A percentile compares a stretch with the other conserved stretches of the same genome.
Conservation (phyloP, 2,797 vertebrate genomes). For the Phoeniculus purpureus region DNA sequence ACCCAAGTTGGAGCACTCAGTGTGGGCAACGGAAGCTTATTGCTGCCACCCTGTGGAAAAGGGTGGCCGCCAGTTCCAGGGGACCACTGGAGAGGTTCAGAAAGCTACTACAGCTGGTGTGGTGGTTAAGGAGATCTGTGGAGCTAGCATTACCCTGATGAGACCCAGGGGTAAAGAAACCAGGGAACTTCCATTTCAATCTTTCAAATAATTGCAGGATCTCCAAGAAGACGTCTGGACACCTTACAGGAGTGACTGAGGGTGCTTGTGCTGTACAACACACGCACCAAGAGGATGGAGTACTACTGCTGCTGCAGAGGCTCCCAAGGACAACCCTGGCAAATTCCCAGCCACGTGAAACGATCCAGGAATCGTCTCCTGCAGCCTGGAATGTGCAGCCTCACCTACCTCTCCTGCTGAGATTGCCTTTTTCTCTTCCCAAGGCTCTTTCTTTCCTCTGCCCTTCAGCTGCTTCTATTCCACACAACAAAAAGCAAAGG, state of each 20-base stretch:
- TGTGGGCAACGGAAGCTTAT: background rate
- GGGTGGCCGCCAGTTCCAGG: background rate
- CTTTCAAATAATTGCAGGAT: background rate
- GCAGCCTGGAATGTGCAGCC: background rate
- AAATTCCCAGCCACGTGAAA: background rate
- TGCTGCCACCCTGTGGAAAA: slow-evolving; percentile 66
- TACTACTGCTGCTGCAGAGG: background rate
- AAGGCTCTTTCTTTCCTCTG: background rate
- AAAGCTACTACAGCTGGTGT: background rate
- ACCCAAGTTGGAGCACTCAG: background rate
- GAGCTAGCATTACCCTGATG: background rate
- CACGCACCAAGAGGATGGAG: background rate
- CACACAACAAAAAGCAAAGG: background rate
- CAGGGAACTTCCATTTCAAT: background rate
- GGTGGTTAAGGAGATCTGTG: background rate
- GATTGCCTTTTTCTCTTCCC: background rate
- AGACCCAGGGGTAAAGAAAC: background rate
- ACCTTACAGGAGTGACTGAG: background rate
- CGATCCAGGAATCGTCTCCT: background rate
- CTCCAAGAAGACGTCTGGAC: background rate
- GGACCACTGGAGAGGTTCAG: background rate
- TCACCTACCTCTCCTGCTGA: background rate
- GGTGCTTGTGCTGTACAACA: background rate
- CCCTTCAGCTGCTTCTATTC: background rate
- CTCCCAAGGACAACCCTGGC: background rate